A percentile compares a stretch with the other conserved stretches of the same genome.
Evolutionary conservation across 2,113 vertebrate species (phyloP).

Genomic region (Tricholaema leucomelas): DNA sequence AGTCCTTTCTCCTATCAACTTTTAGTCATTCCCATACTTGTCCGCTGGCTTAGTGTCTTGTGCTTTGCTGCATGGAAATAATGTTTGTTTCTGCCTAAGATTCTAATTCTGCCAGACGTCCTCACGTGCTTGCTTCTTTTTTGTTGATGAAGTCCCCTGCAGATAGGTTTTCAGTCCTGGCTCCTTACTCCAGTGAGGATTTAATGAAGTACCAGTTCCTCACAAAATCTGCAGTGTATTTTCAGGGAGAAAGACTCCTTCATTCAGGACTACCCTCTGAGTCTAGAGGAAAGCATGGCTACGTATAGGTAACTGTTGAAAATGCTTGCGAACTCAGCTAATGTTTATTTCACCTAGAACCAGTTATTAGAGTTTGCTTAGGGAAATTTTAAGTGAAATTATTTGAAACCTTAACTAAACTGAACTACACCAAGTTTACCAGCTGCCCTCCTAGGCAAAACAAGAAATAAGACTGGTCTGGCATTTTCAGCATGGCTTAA

Average conservation of each 20-base stretch:
- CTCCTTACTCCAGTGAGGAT: not conserved
- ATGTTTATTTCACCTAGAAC: not conserved
- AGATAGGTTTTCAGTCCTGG: not conserved
- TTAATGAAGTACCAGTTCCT: not conserved
- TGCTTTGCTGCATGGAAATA: not conserved
- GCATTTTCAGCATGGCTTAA: not conserved
- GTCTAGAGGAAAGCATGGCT: not conserved
- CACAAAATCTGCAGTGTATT: not conserved
- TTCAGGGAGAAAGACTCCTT: not conserved
- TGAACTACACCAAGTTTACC: not conserved
- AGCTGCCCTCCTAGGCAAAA: not conserved
- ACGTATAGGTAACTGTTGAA: not conserved
- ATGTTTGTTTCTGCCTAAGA: not conserved
- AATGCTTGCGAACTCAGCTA: not conserved
- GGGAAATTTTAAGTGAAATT: not conserved
- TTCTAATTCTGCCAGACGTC: not conserved
- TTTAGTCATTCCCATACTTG: not conserved
- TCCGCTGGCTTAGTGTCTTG: not conserved
- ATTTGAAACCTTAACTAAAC: not conserved
- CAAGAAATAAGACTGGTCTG: not conserved
- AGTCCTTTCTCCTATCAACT: not conserved
- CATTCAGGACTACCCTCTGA: not conserved
- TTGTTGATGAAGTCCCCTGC: accelerated
- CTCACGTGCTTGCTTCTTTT: not conserved
- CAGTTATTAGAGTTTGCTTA: not conserved